phyloP scores from a whole-genome alignment of 2,888 invertebrate genomes.

The Phalera bucephala region DNA sequence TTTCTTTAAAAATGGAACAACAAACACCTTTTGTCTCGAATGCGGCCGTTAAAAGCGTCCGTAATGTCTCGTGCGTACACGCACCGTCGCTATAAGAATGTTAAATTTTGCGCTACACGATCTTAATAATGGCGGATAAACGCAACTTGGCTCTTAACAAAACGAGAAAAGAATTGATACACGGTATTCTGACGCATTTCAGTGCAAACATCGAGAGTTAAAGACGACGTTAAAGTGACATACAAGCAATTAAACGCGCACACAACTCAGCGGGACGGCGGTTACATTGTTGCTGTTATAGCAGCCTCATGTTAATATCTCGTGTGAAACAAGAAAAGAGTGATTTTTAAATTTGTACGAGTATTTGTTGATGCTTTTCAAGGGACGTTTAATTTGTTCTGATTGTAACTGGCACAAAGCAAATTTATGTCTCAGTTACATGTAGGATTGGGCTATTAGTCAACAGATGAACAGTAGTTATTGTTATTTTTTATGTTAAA shows the following conservation, averaged over 20 bases:
- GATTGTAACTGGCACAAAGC: no score
- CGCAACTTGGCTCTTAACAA: background rate
- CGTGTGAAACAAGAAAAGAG: slow-evolving; percentile 15
- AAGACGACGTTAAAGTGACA: slow-evolving; percentile 32
- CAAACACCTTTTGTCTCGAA: slow-evolving; percentile 1
- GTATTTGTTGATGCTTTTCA: no score
- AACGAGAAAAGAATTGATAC: slow-evolving; percentile 11
- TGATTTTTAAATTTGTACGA: slow-evolving; percentile 18
- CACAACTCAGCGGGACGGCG: slow-evolving; percentile 24
- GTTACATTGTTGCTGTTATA: slow-evolving; percentile 26
- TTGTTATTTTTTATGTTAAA: no score
- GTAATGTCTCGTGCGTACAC: slow-evolving; percentile 9
- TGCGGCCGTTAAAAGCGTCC: slow-evolving; percentile 13
- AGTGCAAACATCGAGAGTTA: slow-evolving; percentile 31
- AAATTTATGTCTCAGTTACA: no score
- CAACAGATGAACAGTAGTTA: no score
- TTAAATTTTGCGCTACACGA: slow-evolving; percentile 15
- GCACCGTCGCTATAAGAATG: slow-evolving; percentile 10
- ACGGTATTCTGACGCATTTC: slow-evolving; percentile 22
- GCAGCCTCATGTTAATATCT: slow-evolving; percentile 9
- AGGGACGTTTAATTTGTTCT: background rate
- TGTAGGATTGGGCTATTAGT: no score
- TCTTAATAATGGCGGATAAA: slow-evolving; percentile 17
- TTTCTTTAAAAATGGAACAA: background rate
- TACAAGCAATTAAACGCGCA: slow-evolving; percentile 33